A percentile compares a stretch with the other conserved stretches of the same genome.
Evolutionary conservation across 2,113 vertebrate species (phyloP).

Genomic region (Mola mola): DNA sequence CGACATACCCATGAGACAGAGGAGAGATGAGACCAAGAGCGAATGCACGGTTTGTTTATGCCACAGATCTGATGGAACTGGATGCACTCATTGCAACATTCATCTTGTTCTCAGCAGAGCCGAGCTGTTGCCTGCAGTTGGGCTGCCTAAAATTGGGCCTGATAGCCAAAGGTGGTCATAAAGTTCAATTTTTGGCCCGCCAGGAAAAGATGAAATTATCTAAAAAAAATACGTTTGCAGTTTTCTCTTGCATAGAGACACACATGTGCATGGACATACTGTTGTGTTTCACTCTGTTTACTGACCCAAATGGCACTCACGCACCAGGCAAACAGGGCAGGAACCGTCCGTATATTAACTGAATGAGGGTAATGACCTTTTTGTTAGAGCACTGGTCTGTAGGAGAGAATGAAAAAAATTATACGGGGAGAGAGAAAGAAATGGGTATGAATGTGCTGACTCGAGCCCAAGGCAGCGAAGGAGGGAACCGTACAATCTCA

Average conservation of each 20-base stretch:
- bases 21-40: slow-evolving; percentile 36
- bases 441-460: slow-evolving; percentile 38
- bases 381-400: neutral
- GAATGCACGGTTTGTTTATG: slow-evolving; percentile 47
- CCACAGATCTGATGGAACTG: slow-evolving; percentile 40
- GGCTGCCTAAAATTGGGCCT: too few relatives aligned
- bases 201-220: too few relatives aligned
- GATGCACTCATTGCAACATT: slow-evolving; percentile 14
- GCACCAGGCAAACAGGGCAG: slow-evolving; percentile 6
- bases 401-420: neutral
- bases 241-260: slow-evolving; percentile 2
- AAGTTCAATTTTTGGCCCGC: too few relatives aligned
- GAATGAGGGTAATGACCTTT: slow-evolving; percentile 12
- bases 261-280: neutral
- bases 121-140: neutral
- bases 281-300: slow-evolving; percentile 1
- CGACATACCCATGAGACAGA: slow-evolving; percentile 50
- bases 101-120: neutral
- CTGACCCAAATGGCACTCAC: slow-evolving; percentile 11
- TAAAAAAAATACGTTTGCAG: too few relatives aligned
- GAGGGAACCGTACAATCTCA: slow-evolving; percentile 27
- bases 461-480: slow-evolving; percentile 18
- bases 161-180: too few relatives aligned
- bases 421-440: slow-evolving; percentile 21
- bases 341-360: neutral